Conservation (phyloP, 64 coral and sea anemone species). For the Porites lutea region DNA sequence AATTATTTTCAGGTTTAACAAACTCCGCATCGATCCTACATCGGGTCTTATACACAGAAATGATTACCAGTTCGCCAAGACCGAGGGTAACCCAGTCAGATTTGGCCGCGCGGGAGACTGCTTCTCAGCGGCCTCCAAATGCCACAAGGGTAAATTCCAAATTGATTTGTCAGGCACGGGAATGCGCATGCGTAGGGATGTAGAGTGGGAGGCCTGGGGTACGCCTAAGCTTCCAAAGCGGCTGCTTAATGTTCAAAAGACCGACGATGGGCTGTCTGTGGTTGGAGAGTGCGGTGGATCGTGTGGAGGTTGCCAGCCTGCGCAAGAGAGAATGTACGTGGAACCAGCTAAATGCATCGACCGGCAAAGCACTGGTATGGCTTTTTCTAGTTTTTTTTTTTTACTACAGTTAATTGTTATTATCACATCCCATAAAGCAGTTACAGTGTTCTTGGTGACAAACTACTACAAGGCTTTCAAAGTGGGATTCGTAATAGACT, state of each 20-base stretch:
- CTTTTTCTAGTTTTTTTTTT: neutral
- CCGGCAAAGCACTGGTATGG: conserved; percentile 23
- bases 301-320: conserved; percentile 91
- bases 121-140: conserved; percentile 82
- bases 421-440: neutral
- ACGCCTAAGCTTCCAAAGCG: conserved; percentile 80
- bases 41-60: conserved; percentile 86
- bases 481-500: too few relatives aligned
- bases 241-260: conserved; percentile 76
- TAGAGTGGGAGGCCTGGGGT: conserved; percentile 91
- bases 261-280: conserved; percentile 63
- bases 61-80: conserved; percentile 85
- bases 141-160: conserved; percentile 89
- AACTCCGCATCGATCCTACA: conserved; percentile 88
- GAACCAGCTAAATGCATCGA: conserved; percentile 74
- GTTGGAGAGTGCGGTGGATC: conserved; percentile 98
- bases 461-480: too few relatives aligned
- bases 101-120: conserved; percentile 98
- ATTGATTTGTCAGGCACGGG: conserved; percentile 92
- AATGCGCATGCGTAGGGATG: conserved; percentile 76
- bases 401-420: neutral
- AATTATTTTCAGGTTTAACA: conserved; percentile 76
- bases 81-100: conserved; percentile 86
- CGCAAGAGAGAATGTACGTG: conserved; percentile 73
- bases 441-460: too few relatives aligned